A percentile compares a stretch with the other conserved stretches of the same genome.
Conservation (phyloP, 1,140 invertebrate genomes). For the Argopecten irradians region DNA sequence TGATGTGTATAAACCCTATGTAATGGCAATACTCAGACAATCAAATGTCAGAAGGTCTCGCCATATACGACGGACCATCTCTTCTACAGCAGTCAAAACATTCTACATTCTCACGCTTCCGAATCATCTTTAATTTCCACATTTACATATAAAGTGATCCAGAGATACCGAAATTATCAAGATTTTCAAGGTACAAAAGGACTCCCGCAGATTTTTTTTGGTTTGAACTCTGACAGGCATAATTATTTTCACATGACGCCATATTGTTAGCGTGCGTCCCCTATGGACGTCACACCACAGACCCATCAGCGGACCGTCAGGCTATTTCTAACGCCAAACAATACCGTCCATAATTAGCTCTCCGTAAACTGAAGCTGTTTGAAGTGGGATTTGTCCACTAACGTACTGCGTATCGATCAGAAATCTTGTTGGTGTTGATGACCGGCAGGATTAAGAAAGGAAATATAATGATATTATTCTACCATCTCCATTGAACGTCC, state of each 20-base stretch:
- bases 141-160: slow-evolving; percentile 12
- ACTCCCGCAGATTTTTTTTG: background rate
- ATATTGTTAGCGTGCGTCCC: background rate
- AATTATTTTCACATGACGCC: slow-evolving; percentile 21
- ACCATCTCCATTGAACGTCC: background rate
- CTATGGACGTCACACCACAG: background rate
- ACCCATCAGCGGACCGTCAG: background rate
- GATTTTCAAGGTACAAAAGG: background rate
- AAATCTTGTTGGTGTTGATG: background rate
- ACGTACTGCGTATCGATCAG: background rate
- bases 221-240: background rate
- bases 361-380: background rate
- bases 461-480: slow-evolving; percentile 13
- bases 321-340: background rate
- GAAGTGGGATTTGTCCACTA: background rate
- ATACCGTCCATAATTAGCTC: background rate
- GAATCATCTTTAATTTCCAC: background rate
- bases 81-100: background rate
- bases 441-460: background rate
- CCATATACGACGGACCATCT: background rate
- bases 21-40: background rate
- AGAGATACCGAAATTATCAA: background rate
- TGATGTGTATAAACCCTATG: background rate
- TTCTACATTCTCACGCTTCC: background rate
- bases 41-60: background rate